Percentiles rank a stretch among this genome's conserved stretches.
Evolutionary conservation across 1,140 invertebrate species (phyloP).

Genomic region (Camponotus vicinus): DNA sequence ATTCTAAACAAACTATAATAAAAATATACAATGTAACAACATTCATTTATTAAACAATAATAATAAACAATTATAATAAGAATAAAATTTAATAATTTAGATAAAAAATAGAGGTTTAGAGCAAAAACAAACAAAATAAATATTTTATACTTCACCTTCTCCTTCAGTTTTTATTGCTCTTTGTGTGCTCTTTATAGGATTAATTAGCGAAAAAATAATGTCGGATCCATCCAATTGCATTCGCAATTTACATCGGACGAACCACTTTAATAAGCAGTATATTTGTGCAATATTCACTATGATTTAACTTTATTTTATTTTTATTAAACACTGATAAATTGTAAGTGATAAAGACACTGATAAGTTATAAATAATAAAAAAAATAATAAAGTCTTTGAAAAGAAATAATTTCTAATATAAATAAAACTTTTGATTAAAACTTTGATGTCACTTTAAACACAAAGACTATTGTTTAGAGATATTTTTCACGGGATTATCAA

Average conservation of each 20-base stretch:
- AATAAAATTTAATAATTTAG: neutral
- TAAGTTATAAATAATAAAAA: neutral
- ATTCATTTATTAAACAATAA: conserved; percentile 5
- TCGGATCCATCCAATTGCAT: neutral
- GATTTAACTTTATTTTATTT: too few species aligned
- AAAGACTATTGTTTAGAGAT: neutral
- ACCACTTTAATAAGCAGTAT: neutral
- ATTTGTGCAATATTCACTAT: neutral
- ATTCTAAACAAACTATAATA: neutral
- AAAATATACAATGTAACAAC: neutral
- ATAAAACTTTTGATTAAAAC: neutral
- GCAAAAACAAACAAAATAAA: neutral
- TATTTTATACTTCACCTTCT: neutral
- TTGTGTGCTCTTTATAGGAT: neutral
- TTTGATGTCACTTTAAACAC: neutral
- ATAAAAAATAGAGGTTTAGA: neutral
- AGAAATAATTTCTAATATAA: neutral
- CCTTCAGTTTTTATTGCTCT: neutral
- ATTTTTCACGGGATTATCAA: neutral
- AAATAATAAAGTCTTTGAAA: neutral
- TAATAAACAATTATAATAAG: neutral
- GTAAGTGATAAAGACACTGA: too few species aligned
- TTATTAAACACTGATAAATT: too few species aligned
- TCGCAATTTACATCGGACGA: neutral
- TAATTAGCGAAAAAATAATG: conserved; percentile 17